Evolutionary conservation across 2,797 vertebrate genomes (phyloP), one percentile per base, ranked within the genome.

Genomic region (Sardinella longiceps): DNA sequence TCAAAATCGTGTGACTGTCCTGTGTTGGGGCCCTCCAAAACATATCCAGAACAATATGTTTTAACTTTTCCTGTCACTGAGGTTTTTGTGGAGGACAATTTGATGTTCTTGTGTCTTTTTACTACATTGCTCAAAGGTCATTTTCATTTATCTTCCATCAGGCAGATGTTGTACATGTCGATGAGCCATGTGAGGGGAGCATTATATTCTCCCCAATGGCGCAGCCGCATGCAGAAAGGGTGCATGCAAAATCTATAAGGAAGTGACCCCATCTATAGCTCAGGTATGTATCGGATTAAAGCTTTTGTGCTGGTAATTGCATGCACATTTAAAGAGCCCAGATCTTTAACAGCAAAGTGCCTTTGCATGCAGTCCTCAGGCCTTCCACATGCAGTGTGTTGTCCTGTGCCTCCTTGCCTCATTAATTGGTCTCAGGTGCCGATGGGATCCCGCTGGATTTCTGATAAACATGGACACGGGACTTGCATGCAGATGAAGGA

Each of bases 351-450:
- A 37, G 70, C 18, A 43, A 77, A 77, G 70, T 77, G 37, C 70
- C 70, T 77, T 77, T 77, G 70, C 30, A 70, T 70, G 30, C 70
- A 43, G 43, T 18, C 30, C 33, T 37, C 14, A 37, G 66, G 28
- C 33, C 0, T 74, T 74, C 5, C 30, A 74, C 18, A 20, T 74
- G 66, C 66, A 43, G 43, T 43, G 33, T 77, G 33, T 77, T 23
- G 7, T 2, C 37, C 18, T 20, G 15, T 20, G 15, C 70, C 37
- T 77, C 37, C 39, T 39, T 77, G 63, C 63, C 28, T 63, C 63
- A 43, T 39, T 43, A 77, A 77, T 77, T 77, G 70, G 70, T 39
- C 70, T 77, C 70, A 77, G 70, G 18, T 77, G 70, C 37, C 33
- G 33, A 43, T 77, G 33, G 7, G 43, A 77, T 77, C 70, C 70